Evolutionary conservation across 2,888 invertebrate species (phyloP).

Genomic region (Cactoblastis cactorum): DNA sequence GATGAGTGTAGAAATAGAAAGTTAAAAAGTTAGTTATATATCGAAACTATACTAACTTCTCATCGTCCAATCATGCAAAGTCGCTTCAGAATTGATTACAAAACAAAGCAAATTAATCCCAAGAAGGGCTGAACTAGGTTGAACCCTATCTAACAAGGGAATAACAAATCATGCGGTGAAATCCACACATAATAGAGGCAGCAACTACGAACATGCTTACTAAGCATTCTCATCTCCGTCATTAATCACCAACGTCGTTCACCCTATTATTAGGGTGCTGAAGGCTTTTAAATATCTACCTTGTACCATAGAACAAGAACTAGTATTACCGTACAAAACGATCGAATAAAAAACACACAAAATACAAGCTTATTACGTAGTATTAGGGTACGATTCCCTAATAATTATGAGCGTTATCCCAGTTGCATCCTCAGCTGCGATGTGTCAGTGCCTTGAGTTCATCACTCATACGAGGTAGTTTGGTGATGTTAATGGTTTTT

Average conservation of each 20-base stretch:
- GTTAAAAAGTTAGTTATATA: not conserved
- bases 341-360: no score
- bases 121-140: conserved; percentile 10
- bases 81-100: conserved; percentile 5
- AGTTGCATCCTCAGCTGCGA: no score
- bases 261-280: conserved; percentile 51
- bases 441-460: no score
- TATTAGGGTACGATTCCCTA: no score
- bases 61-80: conserved; percentile 1
- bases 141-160: conserved; percentile 16
- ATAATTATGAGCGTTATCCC: no score
- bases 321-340: no score
- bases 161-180: conserved; percentile 15
- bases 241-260: conserved; percentile 48
- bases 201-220: conserved; percentile 13
- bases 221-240: conserved; percentile 21
- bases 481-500: no score
- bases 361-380: no score
- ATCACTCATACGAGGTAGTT: no score
- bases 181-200: conserved; percentile 12
- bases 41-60: not conserved
- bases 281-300: conserved; percentile 53
- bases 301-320: conserved; percentile 13
- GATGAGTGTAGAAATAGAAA: not conserved
- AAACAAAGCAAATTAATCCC: conserved; percentile 10